Conservation (phyloP, 2,113 vertebrate genomes). For the Aramus guarauna region DNA sequence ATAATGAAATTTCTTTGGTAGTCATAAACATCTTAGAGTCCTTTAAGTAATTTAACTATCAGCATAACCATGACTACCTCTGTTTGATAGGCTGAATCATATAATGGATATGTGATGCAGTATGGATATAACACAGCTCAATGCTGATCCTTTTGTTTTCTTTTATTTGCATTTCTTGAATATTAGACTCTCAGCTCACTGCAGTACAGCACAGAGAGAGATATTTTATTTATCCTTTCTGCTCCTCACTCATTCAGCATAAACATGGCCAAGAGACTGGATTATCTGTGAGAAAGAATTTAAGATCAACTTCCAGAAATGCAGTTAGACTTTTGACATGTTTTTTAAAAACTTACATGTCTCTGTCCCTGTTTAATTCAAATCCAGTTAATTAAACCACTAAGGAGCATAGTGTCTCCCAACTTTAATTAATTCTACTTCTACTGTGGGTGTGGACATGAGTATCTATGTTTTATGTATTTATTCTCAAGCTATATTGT, state of each 20-base stretch:
- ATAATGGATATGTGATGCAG: neutral
- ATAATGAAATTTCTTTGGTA: conserved; percentile 70
- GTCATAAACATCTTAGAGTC: conserved; percentile 67
- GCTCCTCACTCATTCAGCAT: conserved; percentile 21
- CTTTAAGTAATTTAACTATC: conserved; percentile 64
- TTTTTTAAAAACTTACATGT: conserved; percentile 29
- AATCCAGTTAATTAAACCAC: conserved; percentile 54
- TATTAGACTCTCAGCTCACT: neutral
- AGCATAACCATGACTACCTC: conserved; percentile 43
- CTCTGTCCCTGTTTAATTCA: conserved; percentile 47
- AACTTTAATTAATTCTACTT: conserved; percentile 65
- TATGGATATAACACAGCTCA: neutral
- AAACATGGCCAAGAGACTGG: conserved; percentile 52
- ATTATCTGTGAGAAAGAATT: conserved; percentile 64
- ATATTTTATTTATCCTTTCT: conserved; percentile 44
- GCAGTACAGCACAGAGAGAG: neutral
- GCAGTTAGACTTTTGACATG: conserved; percentile 31
- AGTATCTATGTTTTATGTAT: neutral
- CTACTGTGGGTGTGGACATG: neutral
- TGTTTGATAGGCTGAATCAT: conserved; percentile 28
- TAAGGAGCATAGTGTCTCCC: conserved; percentile 5
- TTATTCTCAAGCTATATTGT: conserved; percentile 5
- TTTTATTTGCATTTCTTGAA: neutral
- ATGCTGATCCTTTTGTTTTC: neutral
- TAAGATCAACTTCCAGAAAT: conserved; percentile 38